Percentiles rank a stretch among this genome's conserved stretches.
These are phyloP conservation scores for Tetranychus truncatus DNA, from an alignment of 2,888 invertebrate species.

Conservation along the genomic window DNA sequence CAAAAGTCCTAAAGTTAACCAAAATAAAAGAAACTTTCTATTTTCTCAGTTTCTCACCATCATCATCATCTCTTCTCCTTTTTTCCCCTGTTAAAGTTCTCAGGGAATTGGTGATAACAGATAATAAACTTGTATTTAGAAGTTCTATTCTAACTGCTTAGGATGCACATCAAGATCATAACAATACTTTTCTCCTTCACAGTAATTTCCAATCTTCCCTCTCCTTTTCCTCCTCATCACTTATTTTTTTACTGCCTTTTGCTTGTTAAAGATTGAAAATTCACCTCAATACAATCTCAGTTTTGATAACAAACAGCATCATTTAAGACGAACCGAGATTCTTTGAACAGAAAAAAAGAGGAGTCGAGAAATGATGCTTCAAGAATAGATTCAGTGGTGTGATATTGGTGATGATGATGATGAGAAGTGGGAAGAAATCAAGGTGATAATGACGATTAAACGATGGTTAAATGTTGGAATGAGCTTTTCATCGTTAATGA, in stretches of 20 bases:
- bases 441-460: slow-evolving; percentile 1
- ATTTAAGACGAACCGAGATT: not conserved
- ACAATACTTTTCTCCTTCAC: not conserved
- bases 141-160: not conserved
- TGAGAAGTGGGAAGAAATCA: not conserved
- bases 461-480: not conserved
- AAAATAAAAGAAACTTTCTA: not conserved
- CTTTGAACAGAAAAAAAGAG: not conserved
- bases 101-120: slow-evolving; percentile 1
- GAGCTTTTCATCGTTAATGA: not conserved
- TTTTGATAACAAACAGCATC: not conserved
- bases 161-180: not conserved
- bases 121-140: not conserved
- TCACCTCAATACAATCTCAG: not conserved
- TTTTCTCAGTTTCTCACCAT: not conserved
- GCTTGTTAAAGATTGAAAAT: not conserved
- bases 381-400: not conserved
- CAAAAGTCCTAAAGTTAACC: not conserved
- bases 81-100: not conserved
- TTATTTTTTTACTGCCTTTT: not conserved
- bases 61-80: not conserved
- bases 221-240: not conserved
- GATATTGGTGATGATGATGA: not conserved
- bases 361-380: not conserved
- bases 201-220: not conserved